Evolutionary conservation across 2,113 vertebrate genomes (phyloP).

Genomic region (Etia nguti): DNA sequence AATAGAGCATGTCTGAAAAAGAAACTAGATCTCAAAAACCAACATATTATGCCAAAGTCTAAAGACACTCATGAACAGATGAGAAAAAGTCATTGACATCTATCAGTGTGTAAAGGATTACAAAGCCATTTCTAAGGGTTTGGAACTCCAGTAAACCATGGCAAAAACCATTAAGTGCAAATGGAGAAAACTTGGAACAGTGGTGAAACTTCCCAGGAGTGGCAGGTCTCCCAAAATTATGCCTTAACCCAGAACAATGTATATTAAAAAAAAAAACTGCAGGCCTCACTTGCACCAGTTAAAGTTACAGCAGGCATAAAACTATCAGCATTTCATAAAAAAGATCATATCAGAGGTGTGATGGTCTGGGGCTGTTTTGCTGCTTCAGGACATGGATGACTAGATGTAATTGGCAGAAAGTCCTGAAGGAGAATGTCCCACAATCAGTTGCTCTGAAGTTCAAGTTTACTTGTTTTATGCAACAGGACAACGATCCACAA

Average conservation of each 20-base stretch:
- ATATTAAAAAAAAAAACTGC: not conserved
- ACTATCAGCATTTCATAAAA: not conserved
- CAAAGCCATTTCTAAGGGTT: not conserved
- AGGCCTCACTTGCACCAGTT: not conserved
- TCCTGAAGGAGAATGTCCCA: not conserved
- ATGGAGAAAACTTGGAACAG: not conserved
- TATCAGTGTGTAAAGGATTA: not conserved
- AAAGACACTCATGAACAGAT: not conserved
- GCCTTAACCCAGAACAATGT: not conserved
- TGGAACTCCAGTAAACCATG: not conserved
- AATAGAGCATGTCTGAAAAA: not conserved
- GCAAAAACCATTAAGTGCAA: not conserved
- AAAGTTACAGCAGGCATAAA: not conserved
- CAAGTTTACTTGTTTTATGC: not conserved
- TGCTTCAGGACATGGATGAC: not conserved
- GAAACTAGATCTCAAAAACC: not conserved
- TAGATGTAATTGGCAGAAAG: not conserved
- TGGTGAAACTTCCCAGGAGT: not conserved
- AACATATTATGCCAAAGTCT: not conserved
- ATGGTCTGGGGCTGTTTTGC: fast-evolving
- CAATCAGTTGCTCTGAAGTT: not conserved
- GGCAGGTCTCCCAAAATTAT: not conserved
- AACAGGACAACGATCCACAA: not conserved
- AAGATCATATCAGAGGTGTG: not conserved
- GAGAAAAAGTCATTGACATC: not conserved